Percentiles rank a stretch among this genome's conserved stretches.
Conservation (phyloP, 2,888 invertebrate genomes). For the Timandra comae region DNA sequence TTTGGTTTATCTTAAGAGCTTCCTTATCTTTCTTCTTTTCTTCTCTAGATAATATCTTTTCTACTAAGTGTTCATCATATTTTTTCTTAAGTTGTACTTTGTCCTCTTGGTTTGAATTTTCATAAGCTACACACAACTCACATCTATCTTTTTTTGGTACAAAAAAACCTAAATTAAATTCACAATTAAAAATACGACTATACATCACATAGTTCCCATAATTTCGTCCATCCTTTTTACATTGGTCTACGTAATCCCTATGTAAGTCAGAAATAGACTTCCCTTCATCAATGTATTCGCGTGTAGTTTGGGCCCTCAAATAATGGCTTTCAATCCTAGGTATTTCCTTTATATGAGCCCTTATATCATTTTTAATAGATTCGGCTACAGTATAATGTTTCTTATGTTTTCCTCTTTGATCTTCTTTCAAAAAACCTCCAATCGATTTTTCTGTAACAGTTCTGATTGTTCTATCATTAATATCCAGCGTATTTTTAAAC, state of each 20-base stretch:
- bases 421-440: conserved; percentile 5
- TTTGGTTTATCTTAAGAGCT: conserved; percentile 7
- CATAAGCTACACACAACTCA: conserved; percentile 10
- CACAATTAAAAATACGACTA: conserved; percentile 12
- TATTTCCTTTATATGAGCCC: conserved; percentile 7
- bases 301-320: conserved; percentile 13
- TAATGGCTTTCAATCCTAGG: conserved; percentile 25
- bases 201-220: conserved; percentile 10
- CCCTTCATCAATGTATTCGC: conserved; percentile 24
- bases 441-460: conserved; percentile 3
- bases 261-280: conserved; percentile 29
- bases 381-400: conserved; percentile 4
- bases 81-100: conserved; percentile 10
- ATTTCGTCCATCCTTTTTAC: conserved; percentile 13
- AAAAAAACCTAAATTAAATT: conserved; percentile 20
- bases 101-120: conserved; percentile 9
- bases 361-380: conserved; percentile 3
- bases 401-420: conserved; percentile 6
- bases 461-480: conserved; percentile 6
- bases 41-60: conserved; percentile 14
- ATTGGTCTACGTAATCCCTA: conserved; percentile 21
- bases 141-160: conserved; percentile 22
- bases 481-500: conserved; percentile 4
- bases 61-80: conserved; percentile 15
- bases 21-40: conserved; percentile 15